Evolutionary conservation across 2,888 invertebrate genomes (phyloP).

Genomic region (Heliconius erato): DNA sequence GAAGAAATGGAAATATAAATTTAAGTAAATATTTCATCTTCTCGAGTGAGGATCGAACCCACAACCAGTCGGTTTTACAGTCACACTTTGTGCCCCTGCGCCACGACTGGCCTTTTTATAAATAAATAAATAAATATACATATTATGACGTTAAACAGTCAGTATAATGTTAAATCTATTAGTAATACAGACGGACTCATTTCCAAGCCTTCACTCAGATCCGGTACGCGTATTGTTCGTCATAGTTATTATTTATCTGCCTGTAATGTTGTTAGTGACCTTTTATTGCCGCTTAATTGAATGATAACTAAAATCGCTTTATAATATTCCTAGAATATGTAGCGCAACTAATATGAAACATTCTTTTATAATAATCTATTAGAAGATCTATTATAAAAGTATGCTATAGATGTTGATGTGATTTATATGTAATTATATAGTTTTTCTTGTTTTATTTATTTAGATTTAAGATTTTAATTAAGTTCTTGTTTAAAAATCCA

Average conservation of each 20-base stretch:
- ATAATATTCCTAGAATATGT: slow-evolving; percentile 20
- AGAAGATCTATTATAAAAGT: neutral
- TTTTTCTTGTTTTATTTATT: neutral
- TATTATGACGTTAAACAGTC: neutral
- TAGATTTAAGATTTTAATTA: neutral
- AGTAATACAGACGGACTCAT: neutral
- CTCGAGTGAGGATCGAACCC: too few relatives aligned
- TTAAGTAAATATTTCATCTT: too few relatives aligned
- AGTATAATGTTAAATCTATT: neutral
- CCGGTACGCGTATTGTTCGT: slow-evolving; percentile 51
- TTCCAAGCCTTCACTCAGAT: slow-evolving; percentile 44
- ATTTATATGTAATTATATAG: neutral
- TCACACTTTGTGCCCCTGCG: too few relatives aligned
- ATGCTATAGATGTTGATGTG: neutral
- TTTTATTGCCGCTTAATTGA: slow-evolving; percentile 41
- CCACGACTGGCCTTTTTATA: too few relatives aligned
- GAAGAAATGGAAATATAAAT: too few relatives aligned
- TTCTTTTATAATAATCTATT: slow-evolving; percentile 6
- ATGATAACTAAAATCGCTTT: slow-evolving; percentile 25
- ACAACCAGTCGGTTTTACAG: too few relatives aligned
- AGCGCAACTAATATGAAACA: slow-evolving; percentile 30
- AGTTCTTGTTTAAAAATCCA: too few relatives aligned
- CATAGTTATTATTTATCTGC: slow-evolving; percentile 33
- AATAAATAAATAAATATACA: too few relatives aligned
- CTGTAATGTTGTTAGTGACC: slow-evolving; percentile 38